Evolutionary conservation across 2,888 invertebrate species (phyloP).

Genomic region (Pediacus dermestoides): DNA sequence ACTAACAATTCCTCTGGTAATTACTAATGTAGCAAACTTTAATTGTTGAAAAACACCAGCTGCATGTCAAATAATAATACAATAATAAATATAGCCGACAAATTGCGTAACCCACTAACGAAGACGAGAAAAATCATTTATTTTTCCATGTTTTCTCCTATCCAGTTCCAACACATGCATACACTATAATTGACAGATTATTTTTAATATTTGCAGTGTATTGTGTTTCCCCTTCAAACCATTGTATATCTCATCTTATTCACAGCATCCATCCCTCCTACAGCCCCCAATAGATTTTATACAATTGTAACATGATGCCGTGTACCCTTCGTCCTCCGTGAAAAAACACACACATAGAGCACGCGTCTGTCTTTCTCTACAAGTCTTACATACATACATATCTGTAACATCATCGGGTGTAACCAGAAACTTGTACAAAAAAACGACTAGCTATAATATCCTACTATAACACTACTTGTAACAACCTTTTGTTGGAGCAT

Average conservation of each 20-base stretch:
- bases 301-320: conserved; percentile 36
- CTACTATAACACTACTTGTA: conserved; percentile 2
- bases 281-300: conserved; percentile 2
- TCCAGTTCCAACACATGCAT: not conserved
- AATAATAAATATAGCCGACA: conserved; percentile 46
- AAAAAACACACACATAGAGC: conserved; percentile 5
- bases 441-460: not conserved
- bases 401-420: conserved; percentile 2
- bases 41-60: conserved; percentile 51
- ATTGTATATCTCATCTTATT: conserved; percentile 33
- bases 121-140: not conserved
- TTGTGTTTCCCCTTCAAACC: conserved; percentile 11
- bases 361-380: conserved; percentile 7
- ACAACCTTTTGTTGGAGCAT: conserved; percentile 4
- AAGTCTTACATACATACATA: conserved; percentile 5
- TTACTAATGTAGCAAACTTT: conserved; percentile 49
- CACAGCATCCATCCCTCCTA: conserved; percentile 29
- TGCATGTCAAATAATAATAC: conserved; percentile 49
- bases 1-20: conserved; percentile 47
- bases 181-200: conserved; percentile 5
- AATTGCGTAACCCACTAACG: conserved; percentile 40
- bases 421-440: conserved; percentile 1
- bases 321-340: conserved; percentile 2
- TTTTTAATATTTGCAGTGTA: conserved; percentile 10
- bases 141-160: not conserved